Evolutionary conservation across 2,888 invertebrate species (phyloP), one percentile per base, ranked within the genome.

Genomic region (Adelphocoris suturalis): DNA sequence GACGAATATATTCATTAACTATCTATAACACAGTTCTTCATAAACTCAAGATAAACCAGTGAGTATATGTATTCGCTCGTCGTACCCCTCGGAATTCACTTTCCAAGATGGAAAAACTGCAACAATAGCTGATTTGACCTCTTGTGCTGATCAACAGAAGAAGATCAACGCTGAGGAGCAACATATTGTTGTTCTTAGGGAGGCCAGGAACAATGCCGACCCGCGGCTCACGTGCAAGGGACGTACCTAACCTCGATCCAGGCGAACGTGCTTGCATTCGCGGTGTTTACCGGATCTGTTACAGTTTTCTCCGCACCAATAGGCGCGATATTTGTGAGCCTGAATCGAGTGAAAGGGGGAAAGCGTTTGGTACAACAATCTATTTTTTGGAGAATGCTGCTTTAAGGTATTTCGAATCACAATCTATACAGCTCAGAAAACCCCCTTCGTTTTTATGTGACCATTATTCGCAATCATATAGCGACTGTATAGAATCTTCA

Each of bases 221-320:
- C 82, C 52, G 52, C 47, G 37, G 23, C 52, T 82, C 82, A 82
- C 82, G 82, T 82, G 82, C 82, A 5, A 82, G 14, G 52, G 47
- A 23, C 27, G 12, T 19, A 19, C 14, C 82, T 23, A 52, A 82
- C 47, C 82, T 23, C 13, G 47, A 48, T 82, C 14, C 52, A 19
- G 78, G n/a, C 16, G 78, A 27, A 82, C 82, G 82, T 82, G 82
- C 27, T 48, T 82, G 23, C 47, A 52, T 52, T 52, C 82, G 52
- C 47, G 48, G 23, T 52, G 52, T 82, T 82, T 82, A 82, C 52
- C 52, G 82, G 48, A 82, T 82, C 82, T 52, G 82, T 52, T 82
- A 82, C 82, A 82, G 82, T 82, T 82, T 52, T 82, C 82, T 23
- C 82, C 52, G 55, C 48, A 9, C 19, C 19, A 3, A 16, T 78